These are phyloP conservation scores for Melierax canorus DNA, from an alignment of 2,113 vertebrate species.

Conservation along the genomic window DNA sequence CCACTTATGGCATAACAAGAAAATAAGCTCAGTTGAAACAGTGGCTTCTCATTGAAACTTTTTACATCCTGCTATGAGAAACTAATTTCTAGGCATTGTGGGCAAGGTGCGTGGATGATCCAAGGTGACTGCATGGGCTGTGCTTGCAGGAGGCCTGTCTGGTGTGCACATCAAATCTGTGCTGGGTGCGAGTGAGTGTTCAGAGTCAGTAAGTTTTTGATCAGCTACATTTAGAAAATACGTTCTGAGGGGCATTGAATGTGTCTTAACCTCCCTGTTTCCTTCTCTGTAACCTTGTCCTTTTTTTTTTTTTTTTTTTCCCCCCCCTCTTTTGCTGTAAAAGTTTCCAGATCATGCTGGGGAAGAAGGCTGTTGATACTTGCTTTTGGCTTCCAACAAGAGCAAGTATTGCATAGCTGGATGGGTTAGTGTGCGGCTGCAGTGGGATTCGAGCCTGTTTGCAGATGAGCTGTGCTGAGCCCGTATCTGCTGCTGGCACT, in stretches of 20 bases:
- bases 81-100: background rate
- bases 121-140: background rate
- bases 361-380: background rate
- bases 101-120: no score
- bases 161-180: accelerated
- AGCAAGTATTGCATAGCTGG: background rate
- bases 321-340: background rate
- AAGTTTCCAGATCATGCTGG: background rate
- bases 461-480: background rate
- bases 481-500: background rate
- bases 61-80: background rate
- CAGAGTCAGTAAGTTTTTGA: background rate
- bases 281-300: background rate
- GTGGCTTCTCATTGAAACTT: background rate
- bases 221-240: background rate
- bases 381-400: background rate
- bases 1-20: no score
- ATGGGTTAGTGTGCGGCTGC: background rate
- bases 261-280: background rate
- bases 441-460: accelerated
- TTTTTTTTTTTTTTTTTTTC: background rate
- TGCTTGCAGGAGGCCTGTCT: background rate
- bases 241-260: accelerated
- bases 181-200: accelerated
- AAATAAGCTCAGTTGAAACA: background rate